Evolutionary conservation across 2,888 invertebrate species (phyloP).

Genomic region (Psylliodes chrysocephalus): DNA sequence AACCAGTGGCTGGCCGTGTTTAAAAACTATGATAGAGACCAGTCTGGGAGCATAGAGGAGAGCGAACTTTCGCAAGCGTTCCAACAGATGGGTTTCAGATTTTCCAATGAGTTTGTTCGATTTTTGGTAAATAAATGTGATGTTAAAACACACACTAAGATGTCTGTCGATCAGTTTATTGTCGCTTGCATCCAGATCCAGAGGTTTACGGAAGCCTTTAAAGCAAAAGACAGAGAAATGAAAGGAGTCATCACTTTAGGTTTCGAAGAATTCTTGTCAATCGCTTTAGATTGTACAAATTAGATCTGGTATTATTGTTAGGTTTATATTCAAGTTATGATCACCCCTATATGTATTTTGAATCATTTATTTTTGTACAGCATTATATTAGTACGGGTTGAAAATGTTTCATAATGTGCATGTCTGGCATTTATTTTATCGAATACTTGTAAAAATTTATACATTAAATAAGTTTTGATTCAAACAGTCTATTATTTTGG

Average conservation of each 20-base stretch:
- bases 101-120: constrained; percentile 80
- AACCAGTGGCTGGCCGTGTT: constrained; percentile 91
- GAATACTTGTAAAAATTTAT: background rate
- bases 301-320: constrained; percentile 5
- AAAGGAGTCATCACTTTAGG: constrained; percentile 85
- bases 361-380: background rate
- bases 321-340: background rate
- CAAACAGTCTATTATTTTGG: too few species aligned
- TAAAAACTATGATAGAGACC: constrained; percentile 85
- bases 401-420: background rate
- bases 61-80: constrained; percentile 81
- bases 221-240: constrained; percentile 80
- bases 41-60: constrained; percentile 86
- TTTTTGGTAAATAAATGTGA: constrained; percentile 79
- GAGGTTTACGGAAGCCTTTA: constrained; percentile 88
- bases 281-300: constrained; percentile 80
- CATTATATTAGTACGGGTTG: background rate
- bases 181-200: constrained; percentile 90
- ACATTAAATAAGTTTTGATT: too few species aligned
- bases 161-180: constrained; percentile 89
- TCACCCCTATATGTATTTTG: background rate
- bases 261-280: constrained; percentile 91
- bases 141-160: constrained; percentile 69
- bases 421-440: background rate
- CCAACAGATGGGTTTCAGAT: constrained; percentile 88